Base-by-base conservation (phyloP, 1,140 invertebrate species). In the Tachypleus tridentatus region DNA sequence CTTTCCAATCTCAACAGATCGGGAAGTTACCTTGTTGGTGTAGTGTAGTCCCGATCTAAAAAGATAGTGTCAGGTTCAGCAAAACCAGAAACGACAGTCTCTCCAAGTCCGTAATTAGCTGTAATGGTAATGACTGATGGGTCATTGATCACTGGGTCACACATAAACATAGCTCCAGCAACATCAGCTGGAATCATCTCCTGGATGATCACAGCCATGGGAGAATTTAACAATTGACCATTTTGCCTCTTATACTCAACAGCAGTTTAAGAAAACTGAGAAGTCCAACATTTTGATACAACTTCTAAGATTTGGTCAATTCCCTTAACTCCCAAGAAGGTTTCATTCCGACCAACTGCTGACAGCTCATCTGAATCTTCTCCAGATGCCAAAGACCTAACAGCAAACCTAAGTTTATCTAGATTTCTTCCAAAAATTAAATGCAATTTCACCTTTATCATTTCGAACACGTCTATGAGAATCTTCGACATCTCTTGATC, bases 171-270 rank as follows among this genome's bases (percentile, higher is more conserved):
- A 0, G 91, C 88, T 9, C 89, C 87, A 49, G 89, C 85, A 3
- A 80, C 76, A 58, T 84, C 81, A 5, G 87, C 80, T 11, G 78
- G 69, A 10, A 89, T 83, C 84, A 93, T 85, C 72, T 82, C 80
- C 74, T 93, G 90, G 4, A 93, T 79, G 10, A 90, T 87, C 11
- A 93, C 88, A 3, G 82, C 88, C 81, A 91, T 88, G 11, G 81
- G 77, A 3, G 82, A 77, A 57, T 79, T 75, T 52, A 89, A 76
- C 7, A 78, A 76, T 72, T 88, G 82, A 2, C 87, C 87, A 72
- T 84, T 65, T 73, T 77, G 83, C 82, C 83, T 80, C 63, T 85
- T 75, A 71, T 92, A 93, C 70, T 84, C 79, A 1, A 89, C 82
- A 69, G 87, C 87, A 67, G 86, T 85, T 68, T 81, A 84, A 0